Evolutionary conservation across 2,113 vertebrate genomes (phyloP), one percentile per base, ranked within the genome.

Genomic region (Lasiurus cinereus): DNA sequence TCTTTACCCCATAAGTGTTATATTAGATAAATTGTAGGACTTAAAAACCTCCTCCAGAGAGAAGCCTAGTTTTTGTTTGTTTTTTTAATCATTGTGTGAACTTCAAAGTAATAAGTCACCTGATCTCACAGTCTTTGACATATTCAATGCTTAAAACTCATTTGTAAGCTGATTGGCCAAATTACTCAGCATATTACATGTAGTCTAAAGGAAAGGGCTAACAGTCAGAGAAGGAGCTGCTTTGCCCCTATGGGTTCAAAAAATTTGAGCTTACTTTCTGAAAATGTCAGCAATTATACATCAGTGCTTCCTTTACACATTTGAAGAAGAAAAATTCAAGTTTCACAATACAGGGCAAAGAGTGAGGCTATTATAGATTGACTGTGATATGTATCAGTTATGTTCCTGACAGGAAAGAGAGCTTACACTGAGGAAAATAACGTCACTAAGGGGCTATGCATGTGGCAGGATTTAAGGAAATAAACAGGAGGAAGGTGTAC

Each of bases 121-220:
- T 79, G 48, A 88, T 59, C 27, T 74, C 56, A 83, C 4, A 74
- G 73, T 88, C 43, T 94, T 67, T 33, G 8, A 46, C 14, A 54
- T 79, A 36, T 39, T 67, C 62, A 88, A 91, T 5, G 52, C 39
- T 93, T 67, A 74, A 70, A 88, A 87, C 18, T 56, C 22, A 64
- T 82, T 78, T 86, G 8, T 91, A 62, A 54, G 90, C 39, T 59
- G 19, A 79, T 3, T 77, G 27, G 43, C n/a, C n/a, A 22, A 64
- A 54, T 31, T 72, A 82, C 77, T 96, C 43, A 82, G 39, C 87
- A 64, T 8, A 0, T 64, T 43, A 1, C n/a, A 19, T 19, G 16
- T 7, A 3, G 3, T 92, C 72, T 90, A 46, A 73, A 91, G 8
- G 2, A 12, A 82, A 72, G 36, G 78, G 31, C 48, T 92, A 33